Evolutionary conservation across 2,797 vertebrate genomes (phyloP), one percentile per base, ranked within the genome.

Genomic region (Alfaro cultratus): DNA sequence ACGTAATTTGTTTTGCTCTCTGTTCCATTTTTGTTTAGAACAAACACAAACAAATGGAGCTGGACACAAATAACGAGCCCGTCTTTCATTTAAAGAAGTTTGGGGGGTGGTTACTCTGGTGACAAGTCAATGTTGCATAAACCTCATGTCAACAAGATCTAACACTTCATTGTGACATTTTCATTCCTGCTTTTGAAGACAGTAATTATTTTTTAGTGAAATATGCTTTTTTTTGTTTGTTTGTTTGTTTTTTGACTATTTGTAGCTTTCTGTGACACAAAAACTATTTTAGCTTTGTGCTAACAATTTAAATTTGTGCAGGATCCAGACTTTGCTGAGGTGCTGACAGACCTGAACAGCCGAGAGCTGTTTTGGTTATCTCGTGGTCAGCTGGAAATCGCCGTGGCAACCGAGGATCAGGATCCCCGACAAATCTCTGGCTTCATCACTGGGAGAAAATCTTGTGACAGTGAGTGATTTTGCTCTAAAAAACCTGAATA

Each of bases 261-360:
- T 55, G 51, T 29, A 10, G n/a, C 12, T 60, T 60, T n/a, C n/a
- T 31, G 55, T n/a, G 55, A 60, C 55, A 34, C 31, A 23, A 55
- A 41, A 45, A 46, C 78, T 60, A 45, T 39, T 53, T 82, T 15
- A 5, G 51, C 49, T 31, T 72, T 53, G 1, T 47, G 23, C 80
- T 80, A 79, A 86, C 86, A 4, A 2, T 78, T 81, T 78, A 70
- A 55, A 81, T 85, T 57, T 86, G 81, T 41, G 39, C 87, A 99
- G 98, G 97, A 98, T 81, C 95, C 97, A 0, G 97, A 98, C 82
- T 98, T 99, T 0, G 98, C 98, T 0, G 98, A 99, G 93, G 98
- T 99, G 84, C 95, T 99, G 91, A 96, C 95, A 0, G 96, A 97
- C 75, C 94, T 99, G 81, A 97, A 97, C 34, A 94, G 95, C 84